Evolutionary conservation across 2,888 invertebrate genomes (phyloP), one percentile per base, ranked within the genome.

Genomic region (Diarsia dahlii): DNA sequence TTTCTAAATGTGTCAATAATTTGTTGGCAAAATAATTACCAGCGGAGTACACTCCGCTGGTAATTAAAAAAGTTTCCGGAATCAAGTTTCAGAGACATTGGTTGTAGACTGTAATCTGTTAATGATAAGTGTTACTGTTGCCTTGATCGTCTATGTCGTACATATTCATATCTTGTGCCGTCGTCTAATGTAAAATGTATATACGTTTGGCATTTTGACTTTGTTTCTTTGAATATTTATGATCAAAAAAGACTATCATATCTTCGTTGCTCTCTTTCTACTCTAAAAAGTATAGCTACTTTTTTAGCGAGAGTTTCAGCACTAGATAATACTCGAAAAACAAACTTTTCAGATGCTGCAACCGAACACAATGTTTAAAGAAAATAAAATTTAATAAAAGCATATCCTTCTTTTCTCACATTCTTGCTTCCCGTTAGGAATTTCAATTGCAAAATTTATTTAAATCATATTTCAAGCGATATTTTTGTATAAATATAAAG

Each of bases 401-500:
- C 18, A 18, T 69, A 54, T 80, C 75, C 52, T 12, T 3, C 13
- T 66, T 15, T 71, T 66, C 66, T 52, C 68, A 54, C 28, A 63
- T 50, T 18, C 63, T 15, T 12, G 46, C 54, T 65, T 66, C 58
- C 68, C 65, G 66, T 71, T 74, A 73, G 64, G 63, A 82, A 89
- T 88, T 86, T 80, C 76, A 79, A 76, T 84, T 81, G 89, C 87
- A 88, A 90, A 91, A 89, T 88, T 84, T 87, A 89, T 90, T 82
- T 63, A 70, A 82, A 80, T 75, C 62, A 15, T 39, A 68, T 71
- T 15, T 68, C 39, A 13, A 46, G 28, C 23, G 46, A 46, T 88
- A 76, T 79, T 73, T 69, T 74, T 84, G 80, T 81, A 80, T 75
- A 84, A 86, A 71, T 71, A 70, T 87, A 84, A 83, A 84, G 89